Percentiles rank a stretch among this genome's conserved stretches.
These are phyloP conservation scores for Amphibalanus amphitrite DNA, from an alignment of 1,140 invertebrate species.

Conservation along the genomic window DNA sequence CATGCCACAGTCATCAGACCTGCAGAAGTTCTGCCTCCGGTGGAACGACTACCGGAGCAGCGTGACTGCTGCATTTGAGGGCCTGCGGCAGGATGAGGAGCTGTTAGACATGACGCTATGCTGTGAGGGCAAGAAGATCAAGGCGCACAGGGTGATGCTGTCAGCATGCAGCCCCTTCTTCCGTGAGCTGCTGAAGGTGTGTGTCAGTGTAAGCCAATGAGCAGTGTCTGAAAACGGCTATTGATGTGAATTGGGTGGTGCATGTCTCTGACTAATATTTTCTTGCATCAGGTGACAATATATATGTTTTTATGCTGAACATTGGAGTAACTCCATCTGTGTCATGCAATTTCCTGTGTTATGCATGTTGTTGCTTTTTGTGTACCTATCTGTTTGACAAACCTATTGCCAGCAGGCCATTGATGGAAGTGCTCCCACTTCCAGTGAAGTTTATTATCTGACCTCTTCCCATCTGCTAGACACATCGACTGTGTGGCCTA, in stretches of 20 bases:
- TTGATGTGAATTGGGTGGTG: too few relatives aligned
- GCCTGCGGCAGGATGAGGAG: conserved; percentile 70
- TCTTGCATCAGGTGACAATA: too few relatives aligned
- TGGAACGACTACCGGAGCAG: conserved; percentile 86
- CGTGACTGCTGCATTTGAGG: conserved; percentile 74
- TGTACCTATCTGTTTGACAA: neutral
- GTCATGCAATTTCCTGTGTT: neutral
- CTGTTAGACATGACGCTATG: conserved; percentile 86
- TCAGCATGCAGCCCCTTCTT: conserved; percentile 89
- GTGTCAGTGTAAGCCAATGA: neutral
- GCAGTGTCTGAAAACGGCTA: neutral
- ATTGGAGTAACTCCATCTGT: too few relatives aligned
- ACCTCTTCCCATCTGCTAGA: neutral
- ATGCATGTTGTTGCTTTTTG: neutral
- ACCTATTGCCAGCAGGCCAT: too few relatives aligned
- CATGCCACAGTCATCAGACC: neutral
- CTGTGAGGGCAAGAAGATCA: conserved; percentile 71
- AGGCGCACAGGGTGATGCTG: conserved; percentile 85
- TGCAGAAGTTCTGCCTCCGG: conserved; percentile 54
- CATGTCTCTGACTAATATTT: too few relatives aligned
- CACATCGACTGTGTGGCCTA: conserved; percentile 12
- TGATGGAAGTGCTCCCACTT: neutral
- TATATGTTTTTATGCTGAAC: neutral
- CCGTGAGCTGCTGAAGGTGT: conserved; percentile 49
- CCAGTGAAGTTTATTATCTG: neutral